Evolutionary conservation across 2,888 invertebrate genomes (phyloP).

Genomic region (Ariolimax columbianus): DNA sequence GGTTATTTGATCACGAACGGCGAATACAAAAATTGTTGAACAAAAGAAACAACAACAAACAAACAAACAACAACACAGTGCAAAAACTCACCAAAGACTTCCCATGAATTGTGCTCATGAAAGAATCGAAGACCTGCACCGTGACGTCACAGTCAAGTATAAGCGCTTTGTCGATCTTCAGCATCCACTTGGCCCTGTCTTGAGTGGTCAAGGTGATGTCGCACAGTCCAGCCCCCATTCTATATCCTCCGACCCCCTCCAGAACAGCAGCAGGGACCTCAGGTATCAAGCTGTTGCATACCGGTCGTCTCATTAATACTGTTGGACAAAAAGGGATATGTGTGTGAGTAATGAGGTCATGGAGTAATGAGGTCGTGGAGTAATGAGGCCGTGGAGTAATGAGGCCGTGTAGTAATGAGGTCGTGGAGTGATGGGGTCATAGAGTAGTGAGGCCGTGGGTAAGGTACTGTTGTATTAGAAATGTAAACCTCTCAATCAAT

Average conservation of each 20-base stretch:
- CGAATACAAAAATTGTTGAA: too few species aligned
- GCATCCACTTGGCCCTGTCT: constrained; percentile 45
- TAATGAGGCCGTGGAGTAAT: too few species aligned
- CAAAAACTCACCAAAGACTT: constrained; percentile 50
- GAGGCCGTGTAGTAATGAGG: too few species aligned
- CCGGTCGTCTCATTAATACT: constrained; percentile 36
- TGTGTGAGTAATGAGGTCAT: background rate
- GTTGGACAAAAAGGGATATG: background rate
- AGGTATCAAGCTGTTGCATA: constrained; percentile 30
- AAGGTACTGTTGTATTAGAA: too few species aligned
- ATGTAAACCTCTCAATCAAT: too few species aligned
- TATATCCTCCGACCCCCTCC: constrained; percentile 31
- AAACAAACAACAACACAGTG: too few species aligned
- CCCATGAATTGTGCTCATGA: background rate
- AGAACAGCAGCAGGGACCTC: constrained; percentile 31
- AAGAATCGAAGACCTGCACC: constrained; percentile 44
- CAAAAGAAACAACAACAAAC: background rate
- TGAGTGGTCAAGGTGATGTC: constrained; percentile 46
- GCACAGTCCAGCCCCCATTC: constrained; percentile 31
- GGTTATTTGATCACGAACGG: too few species aligned
- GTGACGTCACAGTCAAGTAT: constrained; percentile 52
- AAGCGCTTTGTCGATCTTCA: constrained; percentile 45
- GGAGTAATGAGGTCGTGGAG: too few species aligned
- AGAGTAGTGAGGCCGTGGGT: too few species aligned
- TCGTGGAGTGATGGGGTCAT: too few species aligned